These are phyloP conservation scores for Caenorhabditis sp. DNA, from an alignment of 2,888 invertebrate species.

Conservation along the genomic window DNA sequence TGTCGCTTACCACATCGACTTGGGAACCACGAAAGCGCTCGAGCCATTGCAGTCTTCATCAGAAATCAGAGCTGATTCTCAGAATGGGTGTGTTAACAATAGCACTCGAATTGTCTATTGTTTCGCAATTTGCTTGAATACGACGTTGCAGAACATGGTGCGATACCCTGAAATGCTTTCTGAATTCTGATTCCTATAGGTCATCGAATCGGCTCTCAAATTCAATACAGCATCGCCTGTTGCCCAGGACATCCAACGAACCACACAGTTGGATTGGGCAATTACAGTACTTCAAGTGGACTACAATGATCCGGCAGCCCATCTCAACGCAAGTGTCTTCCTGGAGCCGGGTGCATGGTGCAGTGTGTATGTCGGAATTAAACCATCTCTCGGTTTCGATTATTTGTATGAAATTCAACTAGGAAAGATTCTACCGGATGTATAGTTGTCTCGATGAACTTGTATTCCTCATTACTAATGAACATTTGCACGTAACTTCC, in stretches of 20 bases:
- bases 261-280: slow-evolving; percentile 48
- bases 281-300: slow-evolving; percentile 61
- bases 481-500: background rate
- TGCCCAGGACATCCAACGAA: slow-evolving; percentile 46
- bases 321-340: slow-evolving; percentile 64
- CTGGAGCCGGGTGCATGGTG: slow-evolving; percentile 60
- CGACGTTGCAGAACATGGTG: slow-evolving; percentile 55
- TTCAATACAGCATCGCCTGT: slow-evolving; percentile 32
- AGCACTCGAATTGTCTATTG: slow-evolving; percentile 60
- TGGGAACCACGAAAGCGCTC: slow-evolving; percentile 7
- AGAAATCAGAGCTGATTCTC: background rate
- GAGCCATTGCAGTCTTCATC: background rate
- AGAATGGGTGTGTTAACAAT: slow-evolving; percentile 52
- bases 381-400: slow-evolving; percentile 62
- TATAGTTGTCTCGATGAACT: background rate
- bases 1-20: slow-evolving; percentile 68
- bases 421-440: slow-evolving; percentile 51
- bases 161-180: background rate
- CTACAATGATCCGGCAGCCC: slow-evolving; percentile 63
- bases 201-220: slow-evolving; percentile 56
- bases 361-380: slow-evolving; percentile 68
- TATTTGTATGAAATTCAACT: slow-evolving; percentile 68
- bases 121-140: slow-evolving; percentile 60
- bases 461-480: background rate
- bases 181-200: slow-evolving; percentile 25